Conservation (phyloP, 2,888 invertebrate genomes). For the Rhagophthalmus giganteus region DNA sequence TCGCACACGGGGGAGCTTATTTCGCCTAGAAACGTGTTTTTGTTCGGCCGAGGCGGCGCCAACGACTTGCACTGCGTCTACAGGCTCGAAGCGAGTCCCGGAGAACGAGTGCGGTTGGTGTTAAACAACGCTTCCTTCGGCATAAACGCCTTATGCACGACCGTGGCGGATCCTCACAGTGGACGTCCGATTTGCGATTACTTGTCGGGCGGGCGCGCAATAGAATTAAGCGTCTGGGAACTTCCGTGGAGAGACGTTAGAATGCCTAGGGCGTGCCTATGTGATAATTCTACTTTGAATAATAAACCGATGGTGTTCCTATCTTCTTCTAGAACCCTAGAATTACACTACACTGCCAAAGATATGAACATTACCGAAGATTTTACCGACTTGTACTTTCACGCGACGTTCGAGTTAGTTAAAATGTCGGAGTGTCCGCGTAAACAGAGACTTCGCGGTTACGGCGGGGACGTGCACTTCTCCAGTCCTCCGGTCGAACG, state of each 20-base stretch:
- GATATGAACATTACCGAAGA: constrained; percentile 78
- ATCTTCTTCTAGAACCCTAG: constrained; percentile 70
- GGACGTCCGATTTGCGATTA: constrained; percentile 65
- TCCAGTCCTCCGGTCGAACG: constrained; percentile 64
- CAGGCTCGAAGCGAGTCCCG: constrained; percentile 68
- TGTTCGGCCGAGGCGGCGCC: constrained; percentile 83
- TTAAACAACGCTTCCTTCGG: constrained; percentile 76
- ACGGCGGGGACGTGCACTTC: constrained; percentile 69
- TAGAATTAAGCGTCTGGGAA: constrained; percentile 66
- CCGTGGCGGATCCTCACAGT: constrained; percentile 73
- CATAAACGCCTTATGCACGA: constrained; percentile 65
- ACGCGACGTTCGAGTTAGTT: constrained; percentile 70
- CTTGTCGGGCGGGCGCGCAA: constrained; percentile 51
- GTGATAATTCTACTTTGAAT: constrained; percentile 70
- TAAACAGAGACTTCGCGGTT: constrained; percentile 64
- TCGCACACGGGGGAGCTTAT: constrained; percentile 65
- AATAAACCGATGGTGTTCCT: constrained; percentile 65
- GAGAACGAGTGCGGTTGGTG: constrained; percentile 67
- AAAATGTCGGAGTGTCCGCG: constrained; percentile 67
- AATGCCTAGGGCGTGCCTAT: constrained; percentile 75
- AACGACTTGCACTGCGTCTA: constrained; percentile 76
- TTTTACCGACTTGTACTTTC: constrained; percentile 79
- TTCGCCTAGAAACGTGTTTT: constrained; percentile 74
- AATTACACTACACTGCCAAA: constrained; percentile 75
- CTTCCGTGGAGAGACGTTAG: constrained; percentile 72